Conservation (phyloP, 2,797 vertebrate genomes). For the Gymnodraco acuticeps region DNA sequence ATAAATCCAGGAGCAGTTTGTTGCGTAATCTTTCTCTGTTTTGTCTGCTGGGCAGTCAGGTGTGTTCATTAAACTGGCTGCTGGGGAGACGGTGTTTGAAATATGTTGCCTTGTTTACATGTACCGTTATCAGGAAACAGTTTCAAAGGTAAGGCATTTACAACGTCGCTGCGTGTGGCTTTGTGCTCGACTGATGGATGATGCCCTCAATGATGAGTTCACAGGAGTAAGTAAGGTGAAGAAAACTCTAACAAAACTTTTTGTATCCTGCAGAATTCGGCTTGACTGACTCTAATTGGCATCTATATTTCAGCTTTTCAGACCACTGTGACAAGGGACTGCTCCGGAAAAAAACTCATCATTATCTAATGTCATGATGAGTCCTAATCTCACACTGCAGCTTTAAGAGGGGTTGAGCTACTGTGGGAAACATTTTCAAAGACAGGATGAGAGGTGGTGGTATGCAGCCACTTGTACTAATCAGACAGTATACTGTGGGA, state of each 20-base stretch:
- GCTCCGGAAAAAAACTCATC: slow-evolving; percentile 10
- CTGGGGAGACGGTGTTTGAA: slow-evolving; percentile 57
- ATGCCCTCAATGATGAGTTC: slow-evolving; percentile 43
- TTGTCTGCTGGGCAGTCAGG: slow-evolving; percentile 73
- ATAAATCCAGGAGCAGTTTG: slow-evolving; percentile 51
- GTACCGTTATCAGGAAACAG: slow-evolving; percentile 65
- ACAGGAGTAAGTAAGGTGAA: neutral
- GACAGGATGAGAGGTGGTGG: slow-evolving; percentile 76
- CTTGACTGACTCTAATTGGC: slow-evolving; percentile 62
- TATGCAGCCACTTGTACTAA: slow-evolving; percentile 82
- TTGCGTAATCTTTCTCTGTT: slow-evolving; percentile 67
- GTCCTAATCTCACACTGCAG: slow-evolving; percentile 58
- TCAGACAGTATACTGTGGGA: slow-evolving; percentile 71
- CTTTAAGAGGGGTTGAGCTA: slow-evolving; percentile 38
- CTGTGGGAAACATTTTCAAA: slow-evolving; percentile 66
- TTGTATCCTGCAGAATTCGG: slow-evolving; percentile 17
- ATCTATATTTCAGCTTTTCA: slow-evolving; percentile 56
- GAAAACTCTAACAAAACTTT: slow-evolving; percentile 4
- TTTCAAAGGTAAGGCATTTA: slow-evolving; percentile 81
- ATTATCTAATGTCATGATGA: slow-evolving; percentile 63
- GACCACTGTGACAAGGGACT: slow-evolving; percentile 35
- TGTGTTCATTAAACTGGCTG: slow-evolving; percentile 66
- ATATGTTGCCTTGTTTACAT: slow-evolving; percentile 76
- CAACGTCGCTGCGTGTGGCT: slow-evolving; percentile 22
- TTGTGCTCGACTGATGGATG: slow-evolving; percentile 38